These are phyloP conservation scores for Machaerirhynchus nigripectus DNA, from an alignment of 2,113 vertebrate genomes.

Conservation along the genomic window DNA sequence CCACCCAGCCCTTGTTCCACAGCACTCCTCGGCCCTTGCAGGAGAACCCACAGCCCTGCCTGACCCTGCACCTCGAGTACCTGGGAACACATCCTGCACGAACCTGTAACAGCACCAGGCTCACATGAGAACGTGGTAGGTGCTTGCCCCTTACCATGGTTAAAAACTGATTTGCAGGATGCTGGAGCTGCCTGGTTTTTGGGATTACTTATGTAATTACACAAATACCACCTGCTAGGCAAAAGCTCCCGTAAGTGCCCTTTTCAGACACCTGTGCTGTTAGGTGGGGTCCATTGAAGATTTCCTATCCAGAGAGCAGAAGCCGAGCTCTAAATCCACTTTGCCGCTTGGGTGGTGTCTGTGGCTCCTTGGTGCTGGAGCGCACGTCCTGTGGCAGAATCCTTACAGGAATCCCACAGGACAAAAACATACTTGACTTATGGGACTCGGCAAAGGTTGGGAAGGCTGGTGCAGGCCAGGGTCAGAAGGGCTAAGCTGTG, in stretches of 20 bases:
- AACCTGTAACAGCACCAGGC: not conserved
- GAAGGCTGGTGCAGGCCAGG: not conserved
- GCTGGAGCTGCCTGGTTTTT: not conserved
- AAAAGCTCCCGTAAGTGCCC: not conserved
- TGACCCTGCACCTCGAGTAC: not conserved
- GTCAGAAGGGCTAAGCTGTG: not conserved
- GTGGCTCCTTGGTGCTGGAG: constrained; percentile 5
- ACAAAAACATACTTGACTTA: not conserved
- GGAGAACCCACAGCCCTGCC: not conserved
- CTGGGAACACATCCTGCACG: not conserved
- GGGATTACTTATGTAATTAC: constrained; percentile 7
- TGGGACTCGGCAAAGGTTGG: not conserved
- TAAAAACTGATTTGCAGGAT: not conserved
- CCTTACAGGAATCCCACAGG: not conserved
- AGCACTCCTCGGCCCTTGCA: not conserved
- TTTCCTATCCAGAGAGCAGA: not conserved
- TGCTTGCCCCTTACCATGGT: not conserved
- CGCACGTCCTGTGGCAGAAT: not conserved
- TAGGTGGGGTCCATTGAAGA: not conserved
- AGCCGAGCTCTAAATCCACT: not conserved
- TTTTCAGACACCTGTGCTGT: not conserved
- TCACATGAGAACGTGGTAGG: not conserved
- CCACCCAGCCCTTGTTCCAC: not conserved
- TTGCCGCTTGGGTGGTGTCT: not conserved
- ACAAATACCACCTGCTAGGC: constrained; percentile 18